phyloP scores from a whole-genome alignment of 2,888 invertebrate genomes.

The Cheilosia impressa region DNA sequence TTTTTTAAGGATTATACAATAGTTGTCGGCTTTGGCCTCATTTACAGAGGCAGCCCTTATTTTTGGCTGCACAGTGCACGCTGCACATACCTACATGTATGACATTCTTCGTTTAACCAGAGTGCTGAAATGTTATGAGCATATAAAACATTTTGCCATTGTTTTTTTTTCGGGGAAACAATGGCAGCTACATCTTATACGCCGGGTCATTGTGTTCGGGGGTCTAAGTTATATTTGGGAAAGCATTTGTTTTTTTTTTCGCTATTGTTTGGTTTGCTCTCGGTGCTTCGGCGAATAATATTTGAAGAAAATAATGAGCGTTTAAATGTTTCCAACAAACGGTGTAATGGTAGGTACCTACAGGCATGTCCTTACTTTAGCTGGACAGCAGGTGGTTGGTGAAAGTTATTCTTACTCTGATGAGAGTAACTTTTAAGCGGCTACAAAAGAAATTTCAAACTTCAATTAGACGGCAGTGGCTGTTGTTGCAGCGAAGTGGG shows the following conservation, averaged over 20 bases:
- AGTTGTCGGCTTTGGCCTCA: slow-evolving; percentile 16
- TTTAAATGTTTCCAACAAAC: slow-evolving; percentile 29
- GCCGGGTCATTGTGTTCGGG: slow-evolving; percentile 46
- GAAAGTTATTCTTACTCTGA: slow-evolving; percentile 24
- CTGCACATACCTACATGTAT: not conserved
- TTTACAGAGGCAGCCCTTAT: slow-evolving; percentile 9
- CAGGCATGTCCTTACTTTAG: slow-evolving; percentile 7
- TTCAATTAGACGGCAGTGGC: slow-evolving; percentile 43
- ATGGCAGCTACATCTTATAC: not conserved
- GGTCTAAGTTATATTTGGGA: slow-evolving; percentile 14
- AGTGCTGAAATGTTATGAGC: slow-evolving; percentile 32
- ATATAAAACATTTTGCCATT: slow-evolving; percentile 7
- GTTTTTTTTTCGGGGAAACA: not conserved
- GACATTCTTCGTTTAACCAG: slow-evolving; percentile 45
- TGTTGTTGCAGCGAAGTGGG: not conserved
- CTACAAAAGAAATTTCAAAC: slow-evolving; percentile 53
- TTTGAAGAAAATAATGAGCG: slow-evolving; percentile 68
- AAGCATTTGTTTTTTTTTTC: not conserved
- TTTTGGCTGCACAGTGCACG: not conserved
- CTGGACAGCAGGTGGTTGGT: slow-evolving; percentile 46
- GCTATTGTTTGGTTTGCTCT: slow-evolving; percentile 15
- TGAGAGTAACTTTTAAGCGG: slow-evolving; percentile 39
- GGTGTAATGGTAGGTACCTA: not conserved
- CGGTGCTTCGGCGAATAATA: slow-evolving; percentile 22
- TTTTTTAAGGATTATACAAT: slow-evolving; percentile 31